Evolutionary conservation across 2,113 vertebrate species (phyloP), one percentile per base, ranked within the genome.

Genomic region (Anoura caudifer): DNA sequence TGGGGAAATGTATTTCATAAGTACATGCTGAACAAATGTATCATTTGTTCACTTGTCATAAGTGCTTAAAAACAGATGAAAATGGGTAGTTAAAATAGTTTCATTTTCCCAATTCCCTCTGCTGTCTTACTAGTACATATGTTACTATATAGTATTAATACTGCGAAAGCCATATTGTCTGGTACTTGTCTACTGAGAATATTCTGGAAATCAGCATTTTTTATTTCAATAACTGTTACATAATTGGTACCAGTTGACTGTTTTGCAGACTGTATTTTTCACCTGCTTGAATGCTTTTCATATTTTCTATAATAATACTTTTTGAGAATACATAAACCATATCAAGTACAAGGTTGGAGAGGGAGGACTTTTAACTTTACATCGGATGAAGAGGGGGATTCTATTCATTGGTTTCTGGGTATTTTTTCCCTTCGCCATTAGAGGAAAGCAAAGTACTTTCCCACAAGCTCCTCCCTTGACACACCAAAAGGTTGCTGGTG

Each of bases 31-130:
- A 95, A 93, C 22, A 38, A 50, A 50, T 65, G 20, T 83, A 86
- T 90, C 70, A 95, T 86, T 95, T 95, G 90, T 79, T 92, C 87
- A 72, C 92, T 96, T 87, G 76, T 95, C 80, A 91, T 28, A n/a
- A 69, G 83, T 69, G n/a, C 87, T 86, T 93, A 43, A 90, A 75
- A 95, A 65, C 52, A 88, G 79, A 80, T 92, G 70, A 90, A 92
- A 95, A 76, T 94, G 50, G 50, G 52, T 80, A 81, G 36, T 67
- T 91, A 59, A 93, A 91, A 94, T 94, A 91, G 31, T 95, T 94
- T 91, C 65, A 93, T 54, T 36, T 54, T 91, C 45, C 80, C 61
- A 80, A 31, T 87, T 82, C 24, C 76, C 63, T 92, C 24, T 92
- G 75, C 87, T 96, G n/a, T 65, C 43, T 93, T 87, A 52, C 43